phyloP scores from a whole-genome alignment of 2,797 vertebrate genomes.

The Gambusia yucatana region DNA sequence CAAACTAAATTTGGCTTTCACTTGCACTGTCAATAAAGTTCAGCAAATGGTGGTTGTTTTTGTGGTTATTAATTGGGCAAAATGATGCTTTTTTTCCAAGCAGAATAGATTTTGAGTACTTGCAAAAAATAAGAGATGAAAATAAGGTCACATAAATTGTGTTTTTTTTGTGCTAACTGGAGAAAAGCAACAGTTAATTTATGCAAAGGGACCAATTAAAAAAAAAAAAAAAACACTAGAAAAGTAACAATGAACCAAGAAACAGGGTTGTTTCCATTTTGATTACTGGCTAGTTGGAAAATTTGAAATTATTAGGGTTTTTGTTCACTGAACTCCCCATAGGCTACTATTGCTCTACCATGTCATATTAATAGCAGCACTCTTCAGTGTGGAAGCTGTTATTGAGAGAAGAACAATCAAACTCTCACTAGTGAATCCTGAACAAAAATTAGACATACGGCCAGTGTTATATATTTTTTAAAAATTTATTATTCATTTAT shows the following conservation, averaged over 20 bases:
- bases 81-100: conserved; percentile 32
- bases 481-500: conserved; percentile 62
- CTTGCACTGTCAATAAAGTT: conserved; percentile 60
- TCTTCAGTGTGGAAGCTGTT: not conserved
- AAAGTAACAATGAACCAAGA: not conserved
- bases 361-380: not conserved
- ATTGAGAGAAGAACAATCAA: not conserved
- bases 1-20: conserved; percentile 68
- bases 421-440: not conserved
- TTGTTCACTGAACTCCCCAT: not conserved
- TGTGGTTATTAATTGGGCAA: conserved; percentile 64
- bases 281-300: not conserved
- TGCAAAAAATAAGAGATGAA: conserved; percentile 1
- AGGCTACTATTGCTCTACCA: not conserved
- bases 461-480: conserved; percentile 53
- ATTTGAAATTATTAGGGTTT: not conserved
- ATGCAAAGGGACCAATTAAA: conserved; percentile 22
- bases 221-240: not conserved
- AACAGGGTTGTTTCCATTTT: not conserved
- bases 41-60: conserved; percentile 46
- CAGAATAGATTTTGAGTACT: conserved; percentile 17
- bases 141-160: not conserved
- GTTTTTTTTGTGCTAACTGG: conserved; percentile 10
- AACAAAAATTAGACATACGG: no score
- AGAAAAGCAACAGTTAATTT: conserved; percentile 24